Evolutionary conservation across 2,113 vertebrate genomes (phyloP).

Genomic region (Poeciliopsis retropinna): DNA sequence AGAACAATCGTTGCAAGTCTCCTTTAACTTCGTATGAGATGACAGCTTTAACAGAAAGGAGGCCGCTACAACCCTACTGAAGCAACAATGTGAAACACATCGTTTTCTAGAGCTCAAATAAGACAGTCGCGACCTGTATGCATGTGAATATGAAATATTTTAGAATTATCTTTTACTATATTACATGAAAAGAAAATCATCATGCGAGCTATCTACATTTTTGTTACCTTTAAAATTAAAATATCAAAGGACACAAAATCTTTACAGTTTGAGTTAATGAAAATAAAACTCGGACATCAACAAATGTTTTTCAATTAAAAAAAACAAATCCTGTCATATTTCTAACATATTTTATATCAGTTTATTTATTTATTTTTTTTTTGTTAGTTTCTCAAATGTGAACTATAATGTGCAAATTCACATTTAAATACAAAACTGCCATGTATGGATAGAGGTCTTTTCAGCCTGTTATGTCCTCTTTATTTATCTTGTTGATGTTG

Average conservation of each 20-base stretch:
- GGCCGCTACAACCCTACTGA: constrained; percentile 1
- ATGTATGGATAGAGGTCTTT: neutral
- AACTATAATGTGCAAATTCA: no score
- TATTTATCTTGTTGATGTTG: neutral
- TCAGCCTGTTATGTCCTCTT: neutral
- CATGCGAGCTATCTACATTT: no score
- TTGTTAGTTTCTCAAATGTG: no score
- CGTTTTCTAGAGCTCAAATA: neutral
- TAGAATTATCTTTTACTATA: no score
- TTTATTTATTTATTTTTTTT: no score
- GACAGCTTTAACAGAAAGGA: constrained; percentile 30
- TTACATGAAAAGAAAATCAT: no score
- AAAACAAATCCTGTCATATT: neutral
- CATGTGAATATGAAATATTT: no score
- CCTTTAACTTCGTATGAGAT: constrained; percentile 35
- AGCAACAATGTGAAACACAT: neutral
- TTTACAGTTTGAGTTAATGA: neutral
- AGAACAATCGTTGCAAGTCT: constrained; percentile 46
- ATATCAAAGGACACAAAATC: no score
- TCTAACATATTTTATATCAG: neutral
- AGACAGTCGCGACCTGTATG: neutral
- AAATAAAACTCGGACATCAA: neutral
- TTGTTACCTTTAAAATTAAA: no score
- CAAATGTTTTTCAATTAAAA: neutral
- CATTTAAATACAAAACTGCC: neutral